These are phyloP conservation scores for Nysson spinosus DNA, from an alignment of 2,888 invertebrate genomes.

Conservation along the genomic window DNA sequence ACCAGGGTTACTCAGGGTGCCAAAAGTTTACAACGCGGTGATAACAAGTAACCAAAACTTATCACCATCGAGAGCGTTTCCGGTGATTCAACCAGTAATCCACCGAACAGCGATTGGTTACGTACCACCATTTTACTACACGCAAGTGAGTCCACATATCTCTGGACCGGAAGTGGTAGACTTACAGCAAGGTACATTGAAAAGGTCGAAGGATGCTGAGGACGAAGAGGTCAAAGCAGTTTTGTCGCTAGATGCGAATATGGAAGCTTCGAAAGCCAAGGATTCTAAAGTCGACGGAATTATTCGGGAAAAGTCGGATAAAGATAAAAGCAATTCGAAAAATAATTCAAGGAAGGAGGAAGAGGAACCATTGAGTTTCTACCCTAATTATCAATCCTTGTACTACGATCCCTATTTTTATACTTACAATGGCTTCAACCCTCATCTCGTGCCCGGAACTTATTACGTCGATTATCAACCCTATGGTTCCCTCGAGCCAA, in stretches of 20 bases:
- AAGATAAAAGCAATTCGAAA: not conserved
- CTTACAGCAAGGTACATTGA: conserved; percentile 5
- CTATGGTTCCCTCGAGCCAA: conserved; percentile 59
- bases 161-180: conserved; percentile 59
- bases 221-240: no score
- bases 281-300: conserved; percentile 6
- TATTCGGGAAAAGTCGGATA: not conserved
- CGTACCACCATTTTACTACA: conserved; percentile 70
- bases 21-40: conserved; percentile 88
- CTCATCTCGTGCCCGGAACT: conserved; percentile 61
- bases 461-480: conserved; percentile 68
- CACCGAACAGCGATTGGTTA: conserved; percentile 82
- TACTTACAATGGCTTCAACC: conserved; percentile 66
- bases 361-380: conserved; percentile 61
- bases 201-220: not conserved
- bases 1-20: conserved; percentile 81
- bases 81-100: conserved; percentile 85
- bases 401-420: conserved; percentile 72
- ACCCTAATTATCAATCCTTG: conserved; percentile 72
- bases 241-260: not conserved
- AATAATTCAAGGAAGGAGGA: conserved; percentile 27
- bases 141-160: conserved; percentile 65
- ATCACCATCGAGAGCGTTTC: conserved; percentile 86
- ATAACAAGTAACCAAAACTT: conserved; percentile 88
- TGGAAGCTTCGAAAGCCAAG: conserved; percentile 20